A percentile compares a stretch with the other conserved stretches of the same genome.
Conservation (phyloP, 2,113 vertebrate species). For the Nanorana parkeri region DNA sequence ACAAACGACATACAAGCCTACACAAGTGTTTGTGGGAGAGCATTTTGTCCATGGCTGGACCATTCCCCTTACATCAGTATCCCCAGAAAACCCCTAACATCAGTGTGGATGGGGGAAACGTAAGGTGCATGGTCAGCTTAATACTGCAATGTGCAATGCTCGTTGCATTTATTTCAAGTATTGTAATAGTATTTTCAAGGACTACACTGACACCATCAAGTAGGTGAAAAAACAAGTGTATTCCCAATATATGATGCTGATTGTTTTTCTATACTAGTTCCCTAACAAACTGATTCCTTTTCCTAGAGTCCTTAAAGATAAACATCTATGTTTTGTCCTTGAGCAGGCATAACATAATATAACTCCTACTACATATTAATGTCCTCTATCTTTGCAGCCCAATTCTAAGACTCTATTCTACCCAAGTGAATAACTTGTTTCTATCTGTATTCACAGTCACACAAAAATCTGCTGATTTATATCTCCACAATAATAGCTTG, state of each 20-base stretch:
- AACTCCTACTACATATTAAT: conserved; percentile 4
- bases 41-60: too few relatives aligned
- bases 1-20: too few relatives aligned
- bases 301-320: conserved; percentile 6
- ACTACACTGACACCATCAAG: neutral
- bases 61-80: too few relatives aligned
- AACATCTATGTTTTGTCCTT: conserved; percentile 4
- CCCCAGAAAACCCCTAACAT: too few relatives aligned
- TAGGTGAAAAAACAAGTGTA: neutral
- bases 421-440: neutral
- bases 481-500: neutral
- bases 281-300: neutral
- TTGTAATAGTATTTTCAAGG: neutral
- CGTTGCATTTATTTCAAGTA: neutral
- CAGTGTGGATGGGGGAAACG: too few relatives aligned
- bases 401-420: neutral
- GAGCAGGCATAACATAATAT: neutral
- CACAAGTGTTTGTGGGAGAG: too few relatives aligned
- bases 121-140: too few relatives aligned
- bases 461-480: neutral
- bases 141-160: neutral
- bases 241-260: neutral
- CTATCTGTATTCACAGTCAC: neutral
- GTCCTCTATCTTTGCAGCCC: neutral
- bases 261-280: neutral